Conservation (phyloP, 2,888 invertebrate species). For the Chironomus riparius region DNA sequence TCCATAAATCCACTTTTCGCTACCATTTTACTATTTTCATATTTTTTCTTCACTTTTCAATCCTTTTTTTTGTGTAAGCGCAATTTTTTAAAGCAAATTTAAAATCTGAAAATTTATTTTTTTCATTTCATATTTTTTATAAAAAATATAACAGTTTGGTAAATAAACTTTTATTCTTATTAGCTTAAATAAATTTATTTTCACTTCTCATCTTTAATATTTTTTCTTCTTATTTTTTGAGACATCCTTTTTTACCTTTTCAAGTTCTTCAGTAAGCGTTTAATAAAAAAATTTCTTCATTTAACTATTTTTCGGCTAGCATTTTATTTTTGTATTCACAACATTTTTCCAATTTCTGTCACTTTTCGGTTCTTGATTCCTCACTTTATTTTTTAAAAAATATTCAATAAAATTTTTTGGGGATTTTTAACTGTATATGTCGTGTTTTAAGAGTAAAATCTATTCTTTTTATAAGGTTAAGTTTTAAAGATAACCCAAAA, state of each 20-base stretch:
- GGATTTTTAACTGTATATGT: too few relatives aligned
- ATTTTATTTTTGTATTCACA: not conserved
- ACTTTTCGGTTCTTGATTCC: not conserved
- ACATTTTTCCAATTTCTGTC: not conserved
- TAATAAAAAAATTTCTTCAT: not conserved
- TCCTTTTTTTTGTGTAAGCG: not conserved
- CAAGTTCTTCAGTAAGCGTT: not conserved
- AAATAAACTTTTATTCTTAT: constrained; percentile 17
- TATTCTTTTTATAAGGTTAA: too few relatives aligned
- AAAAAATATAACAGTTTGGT: constrained; percentile 20
- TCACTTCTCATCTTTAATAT: constrained; percentile 7
- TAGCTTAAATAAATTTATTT: constrained; percentile 6
- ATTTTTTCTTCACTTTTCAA: not conserved
- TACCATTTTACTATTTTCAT: not conserved
- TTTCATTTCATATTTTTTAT: not conserved
- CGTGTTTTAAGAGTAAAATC: too few relatives aligned
- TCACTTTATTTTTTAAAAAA: not conserved
- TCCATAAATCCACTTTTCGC: not conserved
- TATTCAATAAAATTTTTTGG: too few relatives aligned
- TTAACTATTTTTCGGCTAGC: not conserved
- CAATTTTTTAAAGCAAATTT: not conserved
- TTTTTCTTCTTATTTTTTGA: not conserved
- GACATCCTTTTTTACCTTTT: constrained; percentile 4
- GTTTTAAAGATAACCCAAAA: not conserved
- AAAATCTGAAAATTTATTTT: not conserved